These are phyloP conservation scores for Eupeodes corollae DNA, from an alignment of 1,140 invertebrate genomes.

Conservation along the genomic window DNA sequence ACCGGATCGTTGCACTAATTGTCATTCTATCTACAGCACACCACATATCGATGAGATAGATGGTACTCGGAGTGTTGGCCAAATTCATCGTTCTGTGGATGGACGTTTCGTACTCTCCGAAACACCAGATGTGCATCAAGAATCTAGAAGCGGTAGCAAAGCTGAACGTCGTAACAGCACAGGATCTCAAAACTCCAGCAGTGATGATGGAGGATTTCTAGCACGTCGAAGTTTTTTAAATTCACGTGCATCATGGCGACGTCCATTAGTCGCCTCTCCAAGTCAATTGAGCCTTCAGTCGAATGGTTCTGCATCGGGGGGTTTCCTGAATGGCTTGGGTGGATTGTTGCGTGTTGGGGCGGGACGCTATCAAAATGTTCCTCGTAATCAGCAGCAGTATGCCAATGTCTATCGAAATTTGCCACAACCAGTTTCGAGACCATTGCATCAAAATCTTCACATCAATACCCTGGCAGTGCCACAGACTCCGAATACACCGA, in stretches of 20 bases:
- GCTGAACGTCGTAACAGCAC: constrained; percentile 44
- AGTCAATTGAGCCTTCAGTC: constrained; percentile 54
- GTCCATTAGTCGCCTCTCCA: constrained; percentile 50
- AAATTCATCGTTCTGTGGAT: constrained; percentile 59
- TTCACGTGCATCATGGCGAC: constrained; percentile 51
- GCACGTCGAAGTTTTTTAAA: constrained; percentile 38
- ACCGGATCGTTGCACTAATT: constrained; percentile 47
- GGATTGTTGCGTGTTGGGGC: constrained; percentile 22
- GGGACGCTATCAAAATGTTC: constrained; percentile 27
- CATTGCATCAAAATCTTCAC: constrained; percentile 31
- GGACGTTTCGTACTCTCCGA: constrained; percentile 56
- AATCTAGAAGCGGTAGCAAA: constrained; percentile 15
- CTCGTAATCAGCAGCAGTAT: constrained; percentile 10
- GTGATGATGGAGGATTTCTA: constrained; percentile 74
- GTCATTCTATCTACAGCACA: constrained; percentile 35
- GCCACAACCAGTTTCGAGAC: constrained; percentile 14
- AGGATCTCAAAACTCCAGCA: constrained; percentile 55
- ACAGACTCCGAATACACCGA: constrained; percentile 34
- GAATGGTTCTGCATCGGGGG: constrained; percentile 27
- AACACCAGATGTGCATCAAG: constrained; percentile 3
- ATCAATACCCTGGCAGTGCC: constrained; percentile 28
- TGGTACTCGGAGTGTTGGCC: constrained; percentile 27
- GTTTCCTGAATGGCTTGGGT: constrained; percentile 26
- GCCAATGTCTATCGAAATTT: constrained; percentile 23
- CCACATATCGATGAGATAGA: constrained; percentile 14